Base-by-base conservation (phyloP, 2,797 vertebrate genomes). In the Threskiornis aethiopicus region DNA sequence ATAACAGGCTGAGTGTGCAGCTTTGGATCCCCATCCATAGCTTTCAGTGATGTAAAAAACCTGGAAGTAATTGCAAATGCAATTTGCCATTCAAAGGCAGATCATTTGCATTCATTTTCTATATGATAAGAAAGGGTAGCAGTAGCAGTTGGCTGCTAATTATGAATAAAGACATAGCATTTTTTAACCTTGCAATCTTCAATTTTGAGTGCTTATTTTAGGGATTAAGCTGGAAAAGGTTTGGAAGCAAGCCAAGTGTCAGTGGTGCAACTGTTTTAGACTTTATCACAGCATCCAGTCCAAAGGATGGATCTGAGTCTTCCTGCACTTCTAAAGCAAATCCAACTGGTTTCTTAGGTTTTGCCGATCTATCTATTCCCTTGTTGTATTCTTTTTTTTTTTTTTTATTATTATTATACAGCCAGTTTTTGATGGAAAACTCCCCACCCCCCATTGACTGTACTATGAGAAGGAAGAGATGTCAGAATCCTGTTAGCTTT, bases 151-250 rank as follows among this genome's bases (percentile, higher is more conserved):
- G 77, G 39, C 47, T 79, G 44, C 79, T 94, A 91, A 87, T 87
- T 90, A 67, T 35, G 49, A 89, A 83, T 85, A 86, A 84, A 89
- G 86, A 54, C 39, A 13, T 28, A 54, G 33, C 7, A 54, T 91
- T 88, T 96, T 92, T 88, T 78, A 86, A 69, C 93, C 58, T 75
- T 76, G 47, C 72, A 76, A 7, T 49, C 79, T 78, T 93, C 78
- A 83, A 26, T 72, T 69, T 91, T 54, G 55, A 97, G 93, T 89
- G 89, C 73, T 85, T 92, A 52, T 94, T 94, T 96, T 72, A 72
- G 41, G 79, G 87, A 89, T 96, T 93, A 94, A 92, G 41, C 79
- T 95, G 75, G 54, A 91, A 84, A 81, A 84, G 67, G 44, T 47
- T 91, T 92, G 87, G 92, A 96, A 91, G 62, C 46, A 78, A 83